A percentile compares a stretch with the other conserved stretches of the same genome.
Evolutionary conservation across 64 coral and sea anemone genomes (phyloP).

Genomic region (Stichodactyla helianthus): DNA sequence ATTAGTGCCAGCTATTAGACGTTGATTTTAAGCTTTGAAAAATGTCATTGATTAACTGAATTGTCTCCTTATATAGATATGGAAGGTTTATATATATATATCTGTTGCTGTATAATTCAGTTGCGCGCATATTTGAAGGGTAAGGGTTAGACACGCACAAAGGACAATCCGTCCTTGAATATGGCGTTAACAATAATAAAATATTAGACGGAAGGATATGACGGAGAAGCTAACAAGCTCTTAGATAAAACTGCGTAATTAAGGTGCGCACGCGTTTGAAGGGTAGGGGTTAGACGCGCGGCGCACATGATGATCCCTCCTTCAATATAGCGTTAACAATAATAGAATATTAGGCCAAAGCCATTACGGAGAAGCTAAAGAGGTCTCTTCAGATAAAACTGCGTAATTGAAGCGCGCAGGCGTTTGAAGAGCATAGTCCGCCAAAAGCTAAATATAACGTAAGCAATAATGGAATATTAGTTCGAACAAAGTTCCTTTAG

Average conservation of each 20-base stretch:
- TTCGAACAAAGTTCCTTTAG: no score
- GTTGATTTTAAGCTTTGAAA: neutral
- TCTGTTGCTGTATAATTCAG: neutral
- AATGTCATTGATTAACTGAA: neutral
- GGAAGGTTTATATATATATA: neutral
- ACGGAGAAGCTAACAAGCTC: no score
- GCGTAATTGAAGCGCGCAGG: neutral
- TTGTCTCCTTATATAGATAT: neutral
- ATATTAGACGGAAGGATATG: no score
- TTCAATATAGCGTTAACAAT: no score
- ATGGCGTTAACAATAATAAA: no score
- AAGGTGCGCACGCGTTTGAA: neutral
- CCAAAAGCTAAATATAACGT: no score
- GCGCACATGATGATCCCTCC: neutral
- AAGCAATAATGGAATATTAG: no score
- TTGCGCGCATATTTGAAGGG: neutral
- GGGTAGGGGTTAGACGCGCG: neutral
- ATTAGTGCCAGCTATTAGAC: neutral
- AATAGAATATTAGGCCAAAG: no score
- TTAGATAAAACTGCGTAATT: neutral
- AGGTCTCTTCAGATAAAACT: neutral
- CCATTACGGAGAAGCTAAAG: no score
- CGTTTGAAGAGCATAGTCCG: no score
- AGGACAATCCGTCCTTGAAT: no score
- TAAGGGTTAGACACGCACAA: neutral